Percentiles rank a stretch among this genome's conserved stretches.
Conservation (phyloP, 2,113 vertebrate species). For the Mormyrus iriodes region DNA sequence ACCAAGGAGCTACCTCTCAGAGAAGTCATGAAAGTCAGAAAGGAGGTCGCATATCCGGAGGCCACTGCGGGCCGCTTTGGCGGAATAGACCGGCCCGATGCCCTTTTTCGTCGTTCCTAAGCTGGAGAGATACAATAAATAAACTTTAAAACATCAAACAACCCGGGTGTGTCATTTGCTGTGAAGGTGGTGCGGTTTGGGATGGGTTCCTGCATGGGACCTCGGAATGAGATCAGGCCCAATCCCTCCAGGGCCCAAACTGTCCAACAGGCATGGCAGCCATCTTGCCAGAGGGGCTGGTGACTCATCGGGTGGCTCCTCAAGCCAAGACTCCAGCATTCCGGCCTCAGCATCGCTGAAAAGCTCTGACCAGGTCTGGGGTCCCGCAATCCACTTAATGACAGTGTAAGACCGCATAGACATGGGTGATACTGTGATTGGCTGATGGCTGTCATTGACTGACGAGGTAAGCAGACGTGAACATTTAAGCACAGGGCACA, state of each 20-base stretch:
- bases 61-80: constrained; percentile 89
- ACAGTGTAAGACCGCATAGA: neutral
- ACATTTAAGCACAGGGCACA: neutral
- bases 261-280: neutral
- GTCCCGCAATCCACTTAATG: neutral
- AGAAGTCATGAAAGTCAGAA: constrained; percentile 88
- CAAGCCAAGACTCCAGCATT: neutral
- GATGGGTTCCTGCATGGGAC: neutral
- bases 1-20: constrained; percentile 71
- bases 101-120: constrained; percentile 97
- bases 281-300: neutral
- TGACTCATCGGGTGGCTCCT: too few species aligned
- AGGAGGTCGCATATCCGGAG: constrained; percentile 95
- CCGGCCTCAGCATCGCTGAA: neutral
- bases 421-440: neutral
- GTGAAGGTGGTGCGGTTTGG: neutral
- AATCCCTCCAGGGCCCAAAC: neutral
- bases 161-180: neutral
- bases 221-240: neutral
- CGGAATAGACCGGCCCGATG: constrained; percentile 94
- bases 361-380: neutral
- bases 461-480: neutral
- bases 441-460: neutral
- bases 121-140: constrained; percentile 56
- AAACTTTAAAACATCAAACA: neutral